Conservation (phyloP, 37 sponge, comb jelly and placozoan genomes). For the Beroe ovata region DNA sequence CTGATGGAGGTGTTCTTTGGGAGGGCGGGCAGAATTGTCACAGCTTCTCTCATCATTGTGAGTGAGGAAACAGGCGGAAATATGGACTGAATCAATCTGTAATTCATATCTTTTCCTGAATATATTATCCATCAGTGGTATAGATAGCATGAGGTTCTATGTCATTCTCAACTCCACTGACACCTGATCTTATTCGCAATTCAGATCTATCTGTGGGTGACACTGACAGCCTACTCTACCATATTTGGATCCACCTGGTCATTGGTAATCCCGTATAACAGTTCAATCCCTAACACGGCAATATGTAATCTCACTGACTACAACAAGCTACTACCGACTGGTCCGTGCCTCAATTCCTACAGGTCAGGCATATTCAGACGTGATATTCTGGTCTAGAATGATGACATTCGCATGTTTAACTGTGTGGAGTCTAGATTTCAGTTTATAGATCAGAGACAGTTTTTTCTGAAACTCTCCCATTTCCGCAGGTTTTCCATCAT, state of each 20-base stretch:
- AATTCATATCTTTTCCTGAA: too few relatives aligned
- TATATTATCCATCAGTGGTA: too few relatives aligned
- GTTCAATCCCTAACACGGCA: not conserved
- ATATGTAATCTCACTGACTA: slow-evolving; percentile 46
- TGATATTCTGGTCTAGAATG: too few relatives aligned
- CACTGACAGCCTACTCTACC: slow-evolving; percentile 46
- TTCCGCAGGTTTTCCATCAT: slow-evolving; percentile 28
- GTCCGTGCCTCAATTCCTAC: slow-evolving; percentile 58
- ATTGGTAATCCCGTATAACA: slow-evolving; percentile 56
- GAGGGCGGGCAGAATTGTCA: slow-evolving; percentile 32
- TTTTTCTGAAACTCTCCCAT: too few relatives aligned
- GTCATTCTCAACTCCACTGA: not conserved
- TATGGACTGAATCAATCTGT: too few relatives aligned
- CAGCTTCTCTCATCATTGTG: slow-evolving; percentile 37
- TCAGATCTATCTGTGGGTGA: slow-evolving; percentile 42
- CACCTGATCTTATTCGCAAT: not conserved
- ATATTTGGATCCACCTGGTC: slow-evolving; percentile 63
- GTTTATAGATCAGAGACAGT: too few relatives aligned
- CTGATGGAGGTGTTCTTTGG: slow-evolving; percentile 64
- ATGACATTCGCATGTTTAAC: too few relatives aligned
- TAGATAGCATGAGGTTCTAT: too few relatives aligned
- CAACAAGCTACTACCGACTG: slow-evolving; percentile 8
- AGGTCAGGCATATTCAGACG: too few relatives aligned
- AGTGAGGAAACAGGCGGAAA: too few relatives aligned
- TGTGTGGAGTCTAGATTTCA: too few relatives aligned